phyloP scores from a whole-genome alignment of 2,888 invertebrate genomes.

The Melanostoma scalare region DNA sequence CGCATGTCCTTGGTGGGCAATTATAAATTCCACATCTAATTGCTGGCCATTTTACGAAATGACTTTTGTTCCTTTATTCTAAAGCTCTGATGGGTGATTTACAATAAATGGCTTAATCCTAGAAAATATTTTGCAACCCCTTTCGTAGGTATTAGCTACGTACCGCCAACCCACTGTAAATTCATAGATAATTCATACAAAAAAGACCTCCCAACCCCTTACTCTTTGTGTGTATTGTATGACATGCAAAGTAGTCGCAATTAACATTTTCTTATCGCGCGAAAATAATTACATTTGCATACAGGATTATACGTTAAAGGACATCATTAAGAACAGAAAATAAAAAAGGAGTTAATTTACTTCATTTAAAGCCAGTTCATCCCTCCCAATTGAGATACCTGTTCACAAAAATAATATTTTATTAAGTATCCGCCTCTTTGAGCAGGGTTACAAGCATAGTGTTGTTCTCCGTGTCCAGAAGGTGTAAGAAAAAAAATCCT shows the following conservation, averaged over 20 bases:
- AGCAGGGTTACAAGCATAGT: constrained; percentile 27
- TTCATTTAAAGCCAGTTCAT: constrained; percentile 48
- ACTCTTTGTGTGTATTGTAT: constrained; percentile 18
- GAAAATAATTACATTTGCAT: constrained; percentile 72
- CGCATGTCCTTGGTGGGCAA: constrained; percentile 56
- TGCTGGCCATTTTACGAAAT: constrained; percentile 65
- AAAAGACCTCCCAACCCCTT: constrained; percentile 27
- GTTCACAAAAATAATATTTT: constrained; percentile 41
- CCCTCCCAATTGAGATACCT: constrained; percentile 54
- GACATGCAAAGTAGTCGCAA: constrained; percentile 71
- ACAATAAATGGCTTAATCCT: constrained; percentile 64
- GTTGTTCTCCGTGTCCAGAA: not conserved
- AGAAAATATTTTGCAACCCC: constrained; percentile 21
- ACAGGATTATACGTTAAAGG: constrained; percentile 56
- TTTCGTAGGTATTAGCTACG: no score
- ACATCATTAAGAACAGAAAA: constrained; percentile 29
- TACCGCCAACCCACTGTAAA: not conserved
- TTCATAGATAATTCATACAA: constrained; percentile 62
- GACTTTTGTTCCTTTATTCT: constrained; percentile 21
- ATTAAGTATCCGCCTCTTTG: constrained; percentile 28
- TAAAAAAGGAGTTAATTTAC: constrained; percentile 3
- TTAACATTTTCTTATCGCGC: constrained; percentile 71
- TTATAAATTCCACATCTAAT: constrained; percentile 63
- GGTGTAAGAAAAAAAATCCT: constrained; percentile 6
- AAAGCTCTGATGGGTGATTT: constrained; percentile 42